phyloP scores from a whole-genome alignment of 2,888 invertebrate species.

The Sycophila texana region DNA sequence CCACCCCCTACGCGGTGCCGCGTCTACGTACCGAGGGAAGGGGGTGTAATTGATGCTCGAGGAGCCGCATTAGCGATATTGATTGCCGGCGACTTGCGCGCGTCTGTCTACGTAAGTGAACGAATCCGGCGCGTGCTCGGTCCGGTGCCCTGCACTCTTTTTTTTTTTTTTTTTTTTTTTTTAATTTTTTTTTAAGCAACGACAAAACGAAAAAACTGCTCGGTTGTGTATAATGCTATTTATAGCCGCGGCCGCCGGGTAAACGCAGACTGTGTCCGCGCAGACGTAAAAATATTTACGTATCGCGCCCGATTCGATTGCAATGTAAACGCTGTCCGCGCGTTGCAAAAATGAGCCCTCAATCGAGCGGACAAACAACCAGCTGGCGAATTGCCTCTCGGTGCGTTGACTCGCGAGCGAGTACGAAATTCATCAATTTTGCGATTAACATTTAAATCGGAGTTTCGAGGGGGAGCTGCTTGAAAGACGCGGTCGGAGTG shows the following conservation, averaged over 20 bases:
- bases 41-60: constrained; percentile 41
- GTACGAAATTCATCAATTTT: constrained; percentile 6
- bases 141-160: no score
- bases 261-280: not conserved
- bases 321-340: not conserved
- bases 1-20: no score
- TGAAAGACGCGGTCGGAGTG: not conserved
- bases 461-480: not conserved
- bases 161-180: no score
- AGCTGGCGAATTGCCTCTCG: not conserved
- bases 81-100: constrained; percentile 26
- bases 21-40: constrained; percentile 5
- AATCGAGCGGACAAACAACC: not conserved
- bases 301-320: not conserved
- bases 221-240: not conserved
- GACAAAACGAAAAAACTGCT: not conserved
- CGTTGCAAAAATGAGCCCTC: not conserved
- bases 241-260: not conserved
- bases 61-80: constrained; percentile 44
- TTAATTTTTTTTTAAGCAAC: no score
- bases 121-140: no score
- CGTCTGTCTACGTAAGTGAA: not conserved
- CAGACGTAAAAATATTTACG: not conserved
- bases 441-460: constrained; percentile 12
- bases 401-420: not conserved